Evolutionary conservation across 1,140 invertebrate species (phyloP), one percentile per base, ranked within the genome.

Genomic region (Dreissena rostriformis): DNA sequence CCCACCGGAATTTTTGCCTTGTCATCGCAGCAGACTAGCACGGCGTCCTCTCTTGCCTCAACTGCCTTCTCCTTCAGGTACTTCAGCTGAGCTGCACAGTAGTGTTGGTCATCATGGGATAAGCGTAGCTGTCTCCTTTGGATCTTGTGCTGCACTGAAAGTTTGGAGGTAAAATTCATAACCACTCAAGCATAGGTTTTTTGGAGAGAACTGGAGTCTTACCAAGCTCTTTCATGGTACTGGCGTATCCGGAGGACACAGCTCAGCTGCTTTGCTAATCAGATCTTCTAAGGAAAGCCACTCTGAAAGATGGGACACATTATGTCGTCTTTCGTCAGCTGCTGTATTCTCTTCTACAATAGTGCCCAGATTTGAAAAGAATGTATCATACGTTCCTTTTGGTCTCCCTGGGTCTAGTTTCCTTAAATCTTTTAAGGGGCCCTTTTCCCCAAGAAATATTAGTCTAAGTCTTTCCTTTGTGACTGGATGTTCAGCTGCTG

Each of bases 371-470:
- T 68, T 57, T 1, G 57, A 17, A 65, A 85, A 87, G 67, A 85
- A 85, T 17, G 67, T 61, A 53, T 79, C 53, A 80, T 85, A 87
- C 10, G 72, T 82, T 57, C 83, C 84, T 76, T 28, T 39, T 63
- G 86, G 83, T 14, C 73, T 19, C 12, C 79, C 71, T 65, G 71
- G 78, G 57, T 87, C 86, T 15, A 87, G 57, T 70, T 84, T 63
- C 52, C 77, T 72, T 67, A 87, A 17, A 51, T 87, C 84, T 28
- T 74, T 22, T 12, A 86, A 57, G 6, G 86, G 17, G 65, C 84
- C 84, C n/a, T 72, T 77, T 52, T 86, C 84, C 29, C 57, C 80
- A 15, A 82, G 26, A 66, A 65, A 65, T 49, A 82, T 82, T n/a
- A 81, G 29, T 52, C 67, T 10, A 4, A 81, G 10, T 1, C 79